phyloP scores from a whole-genome alignment of 2,113 vertebrate species.

The Pantherophis guttatus region DNA sequence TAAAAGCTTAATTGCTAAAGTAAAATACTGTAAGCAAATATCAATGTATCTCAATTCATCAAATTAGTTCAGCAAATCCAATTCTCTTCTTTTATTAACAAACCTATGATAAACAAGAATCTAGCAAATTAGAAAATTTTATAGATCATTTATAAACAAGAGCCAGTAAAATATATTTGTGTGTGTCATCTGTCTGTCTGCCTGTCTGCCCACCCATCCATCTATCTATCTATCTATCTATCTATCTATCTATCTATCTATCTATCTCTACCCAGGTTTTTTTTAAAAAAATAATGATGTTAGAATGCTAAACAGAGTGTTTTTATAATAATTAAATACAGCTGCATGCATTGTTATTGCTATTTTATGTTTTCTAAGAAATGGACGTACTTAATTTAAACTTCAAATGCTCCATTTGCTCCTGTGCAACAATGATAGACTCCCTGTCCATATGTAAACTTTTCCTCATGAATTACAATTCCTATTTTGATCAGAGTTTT shows the following conservation, averaged over 20 bases:
- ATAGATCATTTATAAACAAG: background rate
- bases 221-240: no score
- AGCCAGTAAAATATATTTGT: background rate
- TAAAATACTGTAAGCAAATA: background rate
- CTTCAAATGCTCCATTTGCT: background rate
- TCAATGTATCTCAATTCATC: background rate
- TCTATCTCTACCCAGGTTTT: background rate
- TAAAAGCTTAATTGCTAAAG: background rate
- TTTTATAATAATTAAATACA: background rate
- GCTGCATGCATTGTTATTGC: background rate
- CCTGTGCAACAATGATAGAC: background rate
- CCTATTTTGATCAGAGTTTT: background rate
- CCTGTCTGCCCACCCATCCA: fast-evolving
- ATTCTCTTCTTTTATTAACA: background rate
- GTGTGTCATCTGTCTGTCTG: no score
- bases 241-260: no score
- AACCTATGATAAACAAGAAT: background rate
- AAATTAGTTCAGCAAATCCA: background rate
- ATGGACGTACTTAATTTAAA: background rate
- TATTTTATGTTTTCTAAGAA: background rate
- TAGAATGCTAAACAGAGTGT: background rate
- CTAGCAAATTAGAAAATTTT: background rate
- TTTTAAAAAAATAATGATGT: background rate
- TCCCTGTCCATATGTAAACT: background rate
- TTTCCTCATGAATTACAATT: background rate